Base-by-base conservation (phyloP, 1,140 invertebrate genomes). In the Mactra quadrangularis region DNA sequence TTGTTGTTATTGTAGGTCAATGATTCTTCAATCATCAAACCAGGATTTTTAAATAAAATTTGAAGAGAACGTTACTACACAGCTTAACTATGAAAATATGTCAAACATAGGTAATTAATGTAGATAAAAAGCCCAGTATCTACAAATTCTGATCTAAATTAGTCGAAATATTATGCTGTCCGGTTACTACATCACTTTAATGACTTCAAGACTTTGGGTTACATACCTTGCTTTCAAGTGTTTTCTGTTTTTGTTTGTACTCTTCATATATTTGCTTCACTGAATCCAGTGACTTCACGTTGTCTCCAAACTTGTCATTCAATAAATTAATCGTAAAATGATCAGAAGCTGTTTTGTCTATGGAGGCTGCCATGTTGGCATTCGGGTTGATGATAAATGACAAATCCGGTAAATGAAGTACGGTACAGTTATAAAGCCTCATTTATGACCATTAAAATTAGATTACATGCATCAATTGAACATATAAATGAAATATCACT, bases 231-330 rank as follows among this genome's bases (percentile, higher is more conserved):
- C n/a, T 55, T 41, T 33, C 60, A 60, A 38, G 86, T 64, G 86
- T 72, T 92, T 95, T 95, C 86, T 94, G 93, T 88, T 94, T 91
- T 91, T 95, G 93, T 84, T 92, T 89, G 85, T 93, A 91, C 22
- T 93, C 84, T 15, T 92, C 86, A 2, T 91, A 89, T n/a, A 94
- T 68, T 31, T 91, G 84, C 76, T 89, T 89, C 33, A 92, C 92
- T 83, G 92, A 92, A 25, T 86, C 78, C 31, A 94, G 86, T 71
- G 93, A 94, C 62, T 93, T 94, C 45, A 94, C 89, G 86, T 94
- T 93, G 11, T 92, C 93, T 33, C 94, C 92, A 75, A 95, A 93
- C 83, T 93, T 89, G 29, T 91, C 85, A 77, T 95, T 94, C 11
- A 95, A 91, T 75, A 92, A 93, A 60, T 92, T 86, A 59, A 95